Conservation (phyloP, 2,888 invertebrate genomes). For the Standfussiana lucernea region DNA sequence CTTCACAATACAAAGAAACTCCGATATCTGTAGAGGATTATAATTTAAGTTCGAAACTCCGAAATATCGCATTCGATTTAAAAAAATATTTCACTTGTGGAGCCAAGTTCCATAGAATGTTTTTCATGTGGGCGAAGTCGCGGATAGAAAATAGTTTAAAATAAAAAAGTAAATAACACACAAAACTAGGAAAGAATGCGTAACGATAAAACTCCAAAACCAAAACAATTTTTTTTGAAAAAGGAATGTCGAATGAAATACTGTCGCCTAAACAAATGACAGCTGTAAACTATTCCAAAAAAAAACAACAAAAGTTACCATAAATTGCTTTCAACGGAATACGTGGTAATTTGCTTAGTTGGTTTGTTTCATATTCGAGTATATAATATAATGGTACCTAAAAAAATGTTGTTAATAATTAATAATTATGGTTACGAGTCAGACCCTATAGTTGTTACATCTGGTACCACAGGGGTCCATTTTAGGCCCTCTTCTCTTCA, state of each 20-base stretch:
- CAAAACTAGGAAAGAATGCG: slow-evolving; percentile 18
- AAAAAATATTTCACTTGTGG: background rate
- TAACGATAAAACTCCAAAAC: slow-evolving; percentile 1
- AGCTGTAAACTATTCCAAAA: slow-evolving; percentile 28
- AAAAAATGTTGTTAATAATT: too few species aligned
- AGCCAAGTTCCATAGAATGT: background rate
- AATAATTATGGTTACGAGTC: too few species aligned
- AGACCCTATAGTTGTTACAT: too few species aligned
- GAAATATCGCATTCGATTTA: too few species aligned
- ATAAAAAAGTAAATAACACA: background rate
- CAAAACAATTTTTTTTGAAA: slow-evolving; percentile 28
- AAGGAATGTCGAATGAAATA: slow-evolving; percentile 40
- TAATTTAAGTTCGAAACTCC: background rate
- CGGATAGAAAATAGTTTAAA: background rate
- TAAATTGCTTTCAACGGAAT: too few species aligned
- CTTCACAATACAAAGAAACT: background rate
- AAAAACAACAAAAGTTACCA: slow-evolving; percentile 19
- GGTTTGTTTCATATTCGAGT: too few species aligned
- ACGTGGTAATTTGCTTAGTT: too few species aligned
- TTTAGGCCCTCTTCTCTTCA: too few species aligned
- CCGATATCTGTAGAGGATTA: background rate
- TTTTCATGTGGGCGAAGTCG: background rate
- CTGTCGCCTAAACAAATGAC: slow-evolving; percentile 26
- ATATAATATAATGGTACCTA: too few species aligned
- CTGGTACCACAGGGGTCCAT: too few species aligned